phyloP scores from a whole-genome alignment of 2,797 vertebrate species.

The Geotrypetes seraphini region DNA sequence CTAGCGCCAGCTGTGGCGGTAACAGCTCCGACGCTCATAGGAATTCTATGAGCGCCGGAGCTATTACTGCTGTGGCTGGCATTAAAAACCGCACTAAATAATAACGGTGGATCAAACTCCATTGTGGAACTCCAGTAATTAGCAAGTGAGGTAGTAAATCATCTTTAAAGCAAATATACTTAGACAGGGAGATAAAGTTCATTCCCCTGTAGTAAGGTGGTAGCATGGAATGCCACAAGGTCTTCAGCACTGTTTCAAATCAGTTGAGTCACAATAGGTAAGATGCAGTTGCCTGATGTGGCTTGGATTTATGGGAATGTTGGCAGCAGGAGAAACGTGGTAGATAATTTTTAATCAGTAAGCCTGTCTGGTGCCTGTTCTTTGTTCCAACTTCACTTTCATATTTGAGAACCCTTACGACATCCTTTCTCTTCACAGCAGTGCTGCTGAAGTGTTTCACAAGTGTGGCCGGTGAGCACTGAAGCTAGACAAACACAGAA shows the following conservation, averaged over 20 bases:
- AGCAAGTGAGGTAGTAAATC: slow-evolving; percentile 40
- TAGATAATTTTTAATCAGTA: slow-evolving; percentile 52
- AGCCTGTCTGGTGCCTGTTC: slow-evolving; percentile 47
- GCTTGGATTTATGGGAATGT: slow-evolving; percentile 39
- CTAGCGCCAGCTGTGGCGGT: too few species aligned
- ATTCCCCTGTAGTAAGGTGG: slow-evolving; percentile 21
- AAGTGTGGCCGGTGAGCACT: slow-evolving; percentile 20
- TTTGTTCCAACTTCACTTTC: slow-evolving; percentile 46
- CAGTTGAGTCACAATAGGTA: slow-evolving; percentile 14
- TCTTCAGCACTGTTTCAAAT: slow-evolving; percentile 46
- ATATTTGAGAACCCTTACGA: slow-evolving; percentile 47
- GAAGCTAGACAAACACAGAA: slow-evolving; percentile 36
- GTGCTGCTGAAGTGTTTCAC: slow-evolving; percentile 16
- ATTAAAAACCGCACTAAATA: too few species aligned
- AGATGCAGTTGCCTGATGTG: slow-evolving; percentile 20
- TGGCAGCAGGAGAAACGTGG: slow-evolving; percentile 47
- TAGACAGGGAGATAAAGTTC: slow-evolving; percentile 36
- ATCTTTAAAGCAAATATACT: slow-evolving; percentile 50
- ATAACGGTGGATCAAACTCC: slow-evolving; percentile 28
- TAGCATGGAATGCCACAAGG: slow-evolving; percentile 7
- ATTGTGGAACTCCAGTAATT: slow-evolving; percentile 42
- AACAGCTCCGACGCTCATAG: too few species aligned
- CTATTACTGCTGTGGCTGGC: too few species aligned
- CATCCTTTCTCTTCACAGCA: slow-evolving; percentile 37
- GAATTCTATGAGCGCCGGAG: too few species aligned